Conservation (phyloP, 2,113 vertebrate species). For the Columba janthina region DNA sequence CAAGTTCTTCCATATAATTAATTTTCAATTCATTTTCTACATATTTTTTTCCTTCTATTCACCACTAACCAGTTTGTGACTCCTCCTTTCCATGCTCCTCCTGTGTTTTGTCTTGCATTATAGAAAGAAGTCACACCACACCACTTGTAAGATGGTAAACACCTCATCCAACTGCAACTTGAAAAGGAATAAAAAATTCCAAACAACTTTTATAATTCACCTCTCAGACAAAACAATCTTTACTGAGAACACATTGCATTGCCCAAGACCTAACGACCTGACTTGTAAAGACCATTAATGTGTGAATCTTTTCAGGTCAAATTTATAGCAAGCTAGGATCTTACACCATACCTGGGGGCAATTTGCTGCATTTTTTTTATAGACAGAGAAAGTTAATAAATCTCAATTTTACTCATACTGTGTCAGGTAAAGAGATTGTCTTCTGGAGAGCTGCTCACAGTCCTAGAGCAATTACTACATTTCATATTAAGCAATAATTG, state of each 20-base stretch:
- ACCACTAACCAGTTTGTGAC: background rate
- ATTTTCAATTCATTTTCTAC: background rate
- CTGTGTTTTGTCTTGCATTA: background rate
- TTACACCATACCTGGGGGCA: background rate
- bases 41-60: background rate
- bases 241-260: background rate
- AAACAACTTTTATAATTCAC: background rate
- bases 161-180: background rate
- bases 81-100: background rate
- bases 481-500: background rate
- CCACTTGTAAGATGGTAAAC: background rate
- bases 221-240: background rate
- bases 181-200: background rate
- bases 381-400: background rate
- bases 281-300: background rate
- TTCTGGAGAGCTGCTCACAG: background rate
- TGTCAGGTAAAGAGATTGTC: background rate
- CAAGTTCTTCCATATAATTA: background rate
- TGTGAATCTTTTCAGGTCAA: background rate
- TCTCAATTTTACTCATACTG: background rate
- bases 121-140: background rate
- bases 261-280: too few relatives aligned
- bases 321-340: background rate
- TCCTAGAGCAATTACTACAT: background rate
- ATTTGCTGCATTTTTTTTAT: background rate